phyloP scores from a whole-genome alignment of 2,888 invertebrate species.

The Hirtodrosophila histrioides region DNA sequence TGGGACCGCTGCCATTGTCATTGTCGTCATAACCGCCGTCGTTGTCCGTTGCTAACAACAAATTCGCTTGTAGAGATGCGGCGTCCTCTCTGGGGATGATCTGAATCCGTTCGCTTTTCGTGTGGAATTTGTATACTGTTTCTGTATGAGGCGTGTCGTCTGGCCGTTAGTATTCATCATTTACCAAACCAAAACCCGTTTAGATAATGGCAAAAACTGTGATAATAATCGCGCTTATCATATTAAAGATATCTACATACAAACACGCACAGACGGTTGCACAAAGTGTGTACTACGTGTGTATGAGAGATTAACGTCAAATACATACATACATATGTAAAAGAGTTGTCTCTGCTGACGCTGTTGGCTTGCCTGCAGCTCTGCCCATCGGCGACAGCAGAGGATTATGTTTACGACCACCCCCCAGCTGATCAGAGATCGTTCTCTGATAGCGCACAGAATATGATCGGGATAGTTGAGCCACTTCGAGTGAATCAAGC shows the following conservation, averaged over 20 bases:
- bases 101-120: conserved; percentile 42
- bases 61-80: conserved; percentile 6
- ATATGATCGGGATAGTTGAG: conserved; percentile 12
- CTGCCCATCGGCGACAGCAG: conserved; percentile 35
- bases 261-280: conserved; percentile 40
- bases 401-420: conserved; percentile 69
- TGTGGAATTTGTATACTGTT: conserved; percentile 46
- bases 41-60: conserved; percentile 16
- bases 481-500: conserved; percentile 10
- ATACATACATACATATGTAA: conserved; percentile 30
- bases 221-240: conserved; percentile 79
- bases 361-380: conserved; percentile 35
- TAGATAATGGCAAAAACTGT: conserved; percentile 71
- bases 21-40: conserved; percentile 25
- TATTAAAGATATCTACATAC: conserved; percentile 60
- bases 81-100: conserved; percentile 19
- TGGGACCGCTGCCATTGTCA: conserved; percentile 35
- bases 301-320: conserved; percentile 66
- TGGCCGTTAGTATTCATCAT: conserved; percentile 73
- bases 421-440: conserved; percentile 42
- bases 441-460: conserved; percentile 18
- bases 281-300: conserved; percentile 17
- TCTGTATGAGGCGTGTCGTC: conserved; percentile 57
- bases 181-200: conserved; percentile 66
- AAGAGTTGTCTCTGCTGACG: conserved; percentile 41